Evolutionary conservation across 2,113 vertebrate genomes (phyloP), one percentile per base, ranked within the genome.

Genomic region (Pterocles gutturalis): DNA sequence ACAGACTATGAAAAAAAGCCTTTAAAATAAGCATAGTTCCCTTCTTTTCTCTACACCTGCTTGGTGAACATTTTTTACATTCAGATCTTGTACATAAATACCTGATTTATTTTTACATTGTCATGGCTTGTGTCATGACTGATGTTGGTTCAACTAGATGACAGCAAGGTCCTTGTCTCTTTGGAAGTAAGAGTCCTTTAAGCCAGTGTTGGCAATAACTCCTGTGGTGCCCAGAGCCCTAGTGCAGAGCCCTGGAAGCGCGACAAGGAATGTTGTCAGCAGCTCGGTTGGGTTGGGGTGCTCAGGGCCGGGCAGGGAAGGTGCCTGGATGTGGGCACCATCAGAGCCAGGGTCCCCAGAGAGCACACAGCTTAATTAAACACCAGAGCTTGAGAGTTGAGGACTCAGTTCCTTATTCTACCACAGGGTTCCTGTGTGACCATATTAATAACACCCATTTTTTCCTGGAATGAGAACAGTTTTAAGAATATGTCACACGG

Each of bases 1-100:
- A 87, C 72, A 89, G 72, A 45, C 20, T 55, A 78, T 19, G 38
- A 67, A 70, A 87, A 55, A 90, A 73, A 48, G 7, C 17, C 33
- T 95, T 82, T 81, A 75, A 89, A 91, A 84, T 71, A 82, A 87
- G 10, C 17, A 79, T 45, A 72, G 33, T 46, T 89, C 72, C 60
- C 51, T 86, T 96, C 10, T 92, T 92, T 88, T 51, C 60, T 69
- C 65, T 78, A 75, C 65, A 92, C 64, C 89, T 95, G 69, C 33
- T 79, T 91, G 78, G 87, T 48, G 61, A 82, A 78, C 34, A 31
- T 62, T 87, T 90, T 78, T 91, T 71, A 43, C 7, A 0, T 60
- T 84, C 60, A 67, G 7, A 84, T 64, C 48, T 64, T 60, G 17
- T 55, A 55, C 45, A 84, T 64, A 82, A 87, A 85, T 43, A 54